A percentile compares a stretch with the other conserved stretches of the same genome.
These are phyloP conservation scores for Leucoraja erinaceus DNA, from an alignment of 2,113 vertebrate species.

Conservation along the genomic window DNA sequence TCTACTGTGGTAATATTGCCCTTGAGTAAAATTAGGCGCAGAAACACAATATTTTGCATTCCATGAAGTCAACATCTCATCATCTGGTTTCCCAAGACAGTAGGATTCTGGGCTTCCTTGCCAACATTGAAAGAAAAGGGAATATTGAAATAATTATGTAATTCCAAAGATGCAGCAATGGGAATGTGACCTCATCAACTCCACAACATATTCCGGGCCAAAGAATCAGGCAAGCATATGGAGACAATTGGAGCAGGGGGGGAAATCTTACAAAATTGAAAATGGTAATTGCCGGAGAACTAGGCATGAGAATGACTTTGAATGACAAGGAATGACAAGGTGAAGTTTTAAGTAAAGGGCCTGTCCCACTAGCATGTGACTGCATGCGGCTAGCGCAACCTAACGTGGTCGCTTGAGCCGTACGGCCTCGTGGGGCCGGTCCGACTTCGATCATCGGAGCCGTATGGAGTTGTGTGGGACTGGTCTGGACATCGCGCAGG, in stretches of 20 bases:
- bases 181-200: not conserved
- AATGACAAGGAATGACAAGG: too few species aligned
- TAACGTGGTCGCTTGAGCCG: too few species aligned
- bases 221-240: not conserved
- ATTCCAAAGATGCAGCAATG: not conserved
- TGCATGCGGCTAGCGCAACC: too few species aligned
- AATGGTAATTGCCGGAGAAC: not conserved
- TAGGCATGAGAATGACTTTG: not conserved
- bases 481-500: too few species aligned
- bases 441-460: too few species aligned
- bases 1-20: not conserved
- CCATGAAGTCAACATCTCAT: not conserved
- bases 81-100: not conserved
- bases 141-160: not conserved
- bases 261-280: not conserved
- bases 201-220: not conserved
- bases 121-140: not conserved
- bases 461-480: too few species aligned
- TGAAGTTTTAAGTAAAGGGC: too few species aligned
- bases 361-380: too few species aligned
- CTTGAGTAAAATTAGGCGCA: not conserved
- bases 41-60: not conserved
- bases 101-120: not conserved
- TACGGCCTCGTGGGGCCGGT: too few species aligned
- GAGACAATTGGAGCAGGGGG: not conserved